phyloP scores from a whole-genome alignment of 1,140 invertebrate genomes.

The Sminthurinus signatus region DNA sequence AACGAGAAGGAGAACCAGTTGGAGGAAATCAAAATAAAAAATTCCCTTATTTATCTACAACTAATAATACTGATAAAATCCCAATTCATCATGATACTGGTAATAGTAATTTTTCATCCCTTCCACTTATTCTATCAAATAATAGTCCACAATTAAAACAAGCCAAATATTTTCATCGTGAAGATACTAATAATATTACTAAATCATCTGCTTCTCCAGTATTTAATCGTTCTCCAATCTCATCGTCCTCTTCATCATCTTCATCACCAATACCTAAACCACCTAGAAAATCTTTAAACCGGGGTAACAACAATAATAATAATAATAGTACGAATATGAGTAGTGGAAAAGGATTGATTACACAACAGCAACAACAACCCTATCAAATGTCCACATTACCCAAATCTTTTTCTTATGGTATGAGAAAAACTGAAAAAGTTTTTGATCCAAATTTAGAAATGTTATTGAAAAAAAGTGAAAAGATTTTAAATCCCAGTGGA shows the following conservation, averaged over 20 bases:
- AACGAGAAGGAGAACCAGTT: too few species aligned
- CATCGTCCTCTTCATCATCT: background rate
- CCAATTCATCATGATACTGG: too few species aligned
- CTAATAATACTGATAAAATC: too few species aligned
- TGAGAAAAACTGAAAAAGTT: background rate
- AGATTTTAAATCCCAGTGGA: background rate
- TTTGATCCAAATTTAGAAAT: background rate
- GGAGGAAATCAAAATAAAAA: too few species aligned
- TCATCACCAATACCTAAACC: background rate
- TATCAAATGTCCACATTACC: too few species aligned
- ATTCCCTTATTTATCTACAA: too few species aligned
- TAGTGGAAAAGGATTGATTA: background rate
- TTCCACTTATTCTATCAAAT: too few species aligned
- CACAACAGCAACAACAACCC: background rate
- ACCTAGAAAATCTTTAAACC: background rate
- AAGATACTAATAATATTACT: too few species aligned
- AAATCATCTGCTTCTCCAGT: too few species aligned
- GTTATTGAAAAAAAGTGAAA: slow-evolving; percentile 8
- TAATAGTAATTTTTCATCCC: slow-evolving; percentile 4
- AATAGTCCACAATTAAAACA: background rate
- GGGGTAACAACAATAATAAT: background rate
- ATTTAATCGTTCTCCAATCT: background rate
- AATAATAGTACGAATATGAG: too few species aligned
- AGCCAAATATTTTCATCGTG: background rate
- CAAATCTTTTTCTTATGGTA: too few species aligned